Percentiles rank a stretch among this genome's conserved stretches.
These are phyloP conservation scores for Galaxias olidus DNA, from an alignment of 2,797 vertebrate species.

Conservation along the genomic window DNA sequence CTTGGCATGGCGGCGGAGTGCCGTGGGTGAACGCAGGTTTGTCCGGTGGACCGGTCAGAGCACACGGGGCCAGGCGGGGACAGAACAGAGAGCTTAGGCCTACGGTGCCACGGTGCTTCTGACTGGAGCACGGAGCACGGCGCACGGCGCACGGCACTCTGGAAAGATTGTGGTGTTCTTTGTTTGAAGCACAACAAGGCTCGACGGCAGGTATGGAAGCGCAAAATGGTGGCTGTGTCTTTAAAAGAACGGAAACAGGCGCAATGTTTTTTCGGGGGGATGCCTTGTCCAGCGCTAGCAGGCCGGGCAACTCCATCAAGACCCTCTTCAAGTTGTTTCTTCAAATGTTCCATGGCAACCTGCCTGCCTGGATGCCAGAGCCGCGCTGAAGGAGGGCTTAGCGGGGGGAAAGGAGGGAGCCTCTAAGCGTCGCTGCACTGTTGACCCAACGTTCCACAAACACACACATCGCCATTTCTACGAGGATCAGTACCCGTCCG, in stretches of 20 bases:
- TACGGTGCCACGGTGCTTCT: neutral
- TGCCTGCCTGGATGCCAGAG: conserved; percentile 23
- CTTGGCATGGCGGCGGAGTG: conserved; percentile 33
- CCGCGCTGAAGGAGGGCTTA: conserved; percentile 3
- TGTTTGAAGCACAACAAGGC: no score
- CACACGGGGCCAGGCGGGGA: conserved; percentile 17
- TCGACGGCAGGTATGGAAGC: no score
- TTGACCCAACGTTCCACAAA: conserved; percentile 55
- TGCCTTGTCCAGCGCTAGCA: neutral
- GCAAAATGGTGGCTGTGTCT: no score
- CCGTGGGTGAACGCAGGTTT: conserved; percentile 20
- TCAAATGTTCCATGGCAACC: conserved; percentile 8
- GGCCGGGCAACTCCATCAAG: neutral
- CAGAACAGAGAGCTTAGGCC: conserved; percentile 1
- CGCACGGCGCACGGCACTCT: neutral
- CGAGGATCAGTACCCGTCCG: conserved; percentile 54
- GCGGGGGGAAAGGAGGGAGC: conserved; percentile 34
- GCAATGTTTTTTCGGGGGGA: neutral
- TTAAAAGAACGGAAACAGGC: neutral
- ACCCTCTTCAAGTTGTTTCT: conserved; percentile 3
- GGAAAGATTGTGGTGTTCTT: no score
- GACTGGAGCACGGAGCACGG: neutral
- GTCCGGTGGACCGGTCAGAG: conserved; percentile 31
- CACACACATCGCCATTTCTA: conserved; percentile 48
- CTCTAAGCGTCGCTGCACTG: conserved; percentile 29